phyloP scores from a whole-genome alignment of 2,113 vertebrate genomes.

The Corythornis madagascariensis region DNA sequence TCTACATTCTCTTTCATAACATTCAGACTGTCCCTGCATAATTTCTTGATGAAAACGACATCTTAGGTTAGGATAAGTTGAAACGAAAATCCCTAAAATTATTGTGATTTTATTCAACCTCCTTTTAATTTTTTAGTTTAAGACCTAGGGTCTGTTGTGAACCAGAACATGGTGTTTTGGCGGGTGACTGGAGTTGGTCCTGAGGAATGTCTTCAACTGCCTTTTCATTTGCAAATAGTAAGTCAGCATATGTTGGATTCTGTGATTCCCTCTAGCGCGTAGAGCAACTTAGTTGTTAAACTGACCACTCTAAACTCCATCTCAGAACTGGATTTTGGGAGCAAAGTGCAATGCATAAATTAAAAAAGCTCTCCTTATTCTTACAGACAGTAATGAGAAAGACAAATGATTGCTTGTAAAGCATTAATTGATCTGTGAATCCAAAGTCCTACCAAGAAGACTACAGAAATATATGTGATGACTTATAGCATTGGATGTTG shows the following conservation, averaged over 20 bases:
- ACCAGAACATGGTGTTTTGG: background rate
- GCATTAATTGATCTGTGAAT: background rate
- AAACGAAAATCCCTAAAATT: background rate
- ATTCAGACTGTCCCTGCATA: background rate
- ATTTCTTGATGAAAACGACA: background rate
- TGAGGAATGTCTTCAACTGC: background rate
- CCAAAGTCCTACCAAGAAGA: background rate
- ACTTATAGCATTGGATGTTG: background rate
- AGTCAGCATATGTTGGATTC: background rate
- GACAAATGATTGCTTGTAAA: background rate
- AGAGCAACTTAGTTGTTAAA: background rate
- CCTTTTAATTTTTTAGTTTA: background rate
- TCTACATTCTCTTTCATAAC: background rate
- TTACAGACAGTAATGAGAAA: background rate
- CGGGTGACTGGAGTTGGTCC: background rate
- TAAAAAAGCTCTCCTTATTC: background rate
- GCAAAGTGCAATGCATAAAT: background rate
- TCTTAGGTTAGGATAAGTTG: background rate
- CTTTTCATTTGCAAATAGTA: background rate
- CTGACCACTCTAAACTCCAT: background rate
- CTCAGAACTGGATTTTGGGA: background rate
- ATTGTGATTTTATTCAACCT: background rate
- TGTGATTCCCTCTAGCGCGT: background rate
- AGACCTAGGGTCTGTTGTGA: background rate
- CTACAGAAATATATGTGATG: background rate